A percentile compares a stretch with the other conserved stretches of the same genome.
Evolutionary conservation across 1,140 invertebrate species (phyloP).

Genomic region (Aphidius ervi): DNA sequence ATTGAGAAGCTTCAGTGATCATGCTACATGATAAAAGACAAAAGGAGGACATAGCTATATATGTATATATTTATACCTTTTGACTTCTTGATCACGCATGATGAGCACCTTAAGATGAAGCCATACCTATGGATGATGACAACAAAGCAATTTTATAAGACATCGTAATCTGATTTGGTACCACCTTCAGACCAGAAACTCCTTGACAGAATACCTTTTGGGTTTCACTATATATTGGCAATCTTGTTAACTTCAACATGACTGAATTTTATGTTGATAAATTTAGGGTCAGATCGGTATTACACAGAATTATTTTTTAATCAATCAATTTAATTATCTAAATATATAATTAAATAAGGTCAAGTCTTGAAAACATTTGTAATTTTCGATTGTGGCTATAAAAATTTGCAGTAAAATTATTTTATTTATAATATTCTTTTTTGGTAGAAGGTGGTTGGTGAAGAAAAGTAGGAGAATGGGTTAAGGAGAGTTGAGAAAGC

Average conservation of each 20-base stretch:
- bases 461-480: no score
- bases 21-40: no score
- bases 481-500: conserved; percentile 6
- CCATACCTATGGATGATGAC: conserved; percentile 4
- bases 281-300: conserved; percentile 31
- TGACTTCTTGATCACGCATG: no score
- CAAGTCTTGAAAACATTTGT: neutral
- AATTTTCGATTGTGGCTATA: conserved; percentile 4
- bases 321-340: neutral
- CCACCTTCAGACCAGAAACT: conserved; percentile 14
- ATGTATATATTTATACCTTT: no score
- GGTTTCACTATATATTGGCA: conserved; percentile 9
- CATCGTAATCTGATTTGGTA: conserved; percentile 13
- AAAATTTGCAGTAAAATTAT: conserved; percentile 3
- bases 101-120: neutral
- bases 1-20: no score
- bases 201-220: conserved; percentile 11
- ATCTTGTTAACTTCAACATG: conserved; percentile 10
- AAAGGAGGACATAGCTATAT: no score
- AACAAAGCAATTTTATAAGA: conserved; percentile 8
- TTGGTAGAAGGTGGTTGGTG: neutral
- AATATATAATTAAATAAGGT: no score
- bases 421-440: conserved; percentile 4
- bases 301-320: conserved; percentile 26
- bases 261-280: neutral